Evolutionary conservation across 1,140 invertebrate genomes (phyloP), one percentile per base, ranked within the genome.

Genomic region (Charaxes varanes): DNA sequence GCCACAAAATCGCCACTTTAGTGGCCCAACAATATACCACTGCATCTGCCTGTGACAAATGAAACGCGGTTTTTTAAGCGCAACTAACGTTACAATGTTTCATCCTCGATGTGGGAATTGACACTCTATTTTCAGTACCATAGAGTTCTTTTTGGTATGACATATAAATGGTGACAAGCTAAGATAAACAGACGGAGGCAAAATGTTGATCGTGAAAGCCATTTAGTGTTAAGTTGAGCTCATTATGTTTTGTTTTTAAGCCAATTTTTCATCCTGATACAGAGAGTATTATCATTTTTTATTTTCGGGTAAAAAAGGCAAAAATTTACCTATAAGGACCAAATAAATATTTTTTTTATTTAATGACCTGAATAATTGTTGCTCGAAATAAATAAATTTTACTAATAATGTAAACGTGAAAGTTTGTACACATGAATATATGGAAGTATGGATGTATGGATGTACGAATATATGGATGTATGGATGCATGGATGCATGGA

Each of bases 21-120:
- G 14, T 62, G 59, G 55, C 57, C 54, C 36, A 21, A 58, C 30
- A 43, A 33, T 17, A 70, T 65, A 63, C 66, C 55, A 62, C 72
- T 77, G 72, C 72, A 71, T 73, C 67, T 77, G 72, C 67, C 55
- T 46, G 58, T 69, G 72, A 77, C 69, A 77, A 77, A 77, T 69
- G 62, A 62, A n/a, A 69, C 58, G 72, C 56, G 72, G 72, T 77
- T 77, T 72, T 76, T 76, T 77, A 71, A 73, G 55, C 62, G 64
- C 60, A 59, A 46, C 55, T 45, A 63, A 53, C 54, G 57, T 57
- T 53, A 54, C 49, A 38, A 38, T 32, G 44, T 42, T 19, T 52
- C 7, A 22, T 17, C 23, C 26, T 28, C 22, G 45, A 42, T 32
- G 14, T 46, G 32, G 12, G 17, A 45, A 28, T 48, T 46, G 21